These are phyloP conservation scores for Tamias sibiricus DNA, from an alignment of 2,113 vertebrate species.

Conservation along the genomic window DNA sequence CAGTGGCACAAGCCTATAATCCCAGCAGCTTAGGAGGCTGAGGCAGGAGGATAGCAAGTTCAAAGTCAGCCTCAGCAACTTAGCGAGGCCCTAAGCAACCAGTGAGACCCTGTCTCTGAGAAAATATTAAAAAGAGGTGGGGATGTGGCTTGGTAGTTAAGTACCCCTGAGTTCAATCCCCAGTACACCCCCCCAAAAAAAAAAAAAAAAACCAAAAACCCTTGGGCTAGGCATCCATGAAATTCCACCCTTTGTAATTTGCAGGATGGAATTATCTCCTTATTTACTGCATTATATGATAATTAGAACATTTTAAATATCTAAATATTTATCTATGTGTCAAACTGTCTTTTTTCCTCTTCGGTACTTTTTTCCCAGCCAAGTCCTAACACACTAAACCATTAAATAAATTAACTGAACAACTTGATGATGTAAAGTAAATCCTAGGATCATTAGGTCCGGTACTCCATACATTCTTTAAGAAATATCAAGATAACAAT, in stretches of 20 bases:
- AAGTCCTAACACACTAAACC: not conserved
- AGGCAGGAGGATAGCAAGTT: too few relatives aligned
- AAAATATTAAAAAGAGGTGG: too few relatives aligned
- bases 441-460: not conserved
- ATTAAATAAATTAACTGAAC: conserved; percentile 35
- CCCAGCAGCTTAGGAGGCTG: too few relatives aligned
- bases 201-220: too few relatives aligned
- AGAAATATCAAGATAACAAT: not conserved
- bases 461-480: conserved; percentile 3
- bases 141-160: too few relatives aligned
- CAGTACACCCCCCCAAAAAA: too few relatives aligned
- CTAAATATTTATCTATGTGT: not conserved
- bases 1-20: too few relatives aligned
- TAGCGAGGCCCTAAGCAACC: too few relatives aligned
- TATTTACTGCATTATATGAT: not conserved
- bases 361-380: not conserved
- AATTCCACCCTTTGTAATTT: not conserved
- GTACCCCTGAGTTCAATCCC: too few relatives aligned
- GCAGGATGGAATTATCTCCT: not conserved
- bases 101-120: too few relatives aligned
- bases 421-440: not conserved
- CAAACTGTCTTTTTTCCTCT: conserved; percentile 26
- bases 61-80: too few relatives aligned
- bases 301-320: conserved; percentile 34
- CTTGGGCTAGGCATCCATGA: not conserved